Percentiles rank a stretch among this genome's conserved stretches.
phyloP scores from a whole-genome alignment of 2,113 vertebrate species.

The Dipodomys spectabilis region DNA sequence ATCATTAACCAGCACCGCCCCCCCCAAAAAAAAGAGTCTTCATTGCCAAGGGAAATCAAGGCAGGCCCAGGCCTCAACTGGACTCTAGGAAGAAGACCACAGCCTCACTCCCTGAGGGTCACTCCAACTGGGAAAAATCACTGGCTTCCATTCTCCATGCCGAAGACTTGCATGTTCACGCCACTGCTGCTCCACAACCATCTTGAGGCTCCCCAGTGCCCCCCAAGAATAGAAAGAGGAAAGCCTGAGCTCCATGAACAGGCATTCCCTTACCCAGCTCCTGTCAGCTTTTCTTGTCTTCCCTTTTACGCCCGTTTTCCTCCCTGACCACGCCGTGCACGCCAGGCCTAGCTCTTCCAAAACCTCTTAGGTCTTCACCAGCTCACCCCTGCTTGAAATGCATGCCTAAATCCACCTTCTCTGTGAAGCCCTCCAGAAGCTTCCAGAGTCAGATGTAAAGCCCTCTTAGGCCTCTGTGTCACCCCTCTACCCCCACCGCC shows the following conservation, averaged over 20 bases:
- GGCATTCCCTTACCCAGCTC: background rate
- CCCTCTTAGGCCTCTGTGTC: background rate
- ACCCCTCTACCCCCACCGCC: background rate
- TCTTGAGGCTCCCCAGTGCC: background rate
- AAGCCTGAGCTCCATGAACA: background rate
- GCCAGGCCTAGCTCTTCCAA: conserved; percentile 30
- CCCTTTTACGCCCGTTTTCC: background rate
- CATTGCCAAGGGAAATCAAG: conserved; percentile 33
- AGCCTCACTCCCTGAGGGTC: background rate
- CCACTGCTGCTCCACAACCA: background rate
- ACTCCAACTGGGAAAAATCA: conserved; percentile 13
- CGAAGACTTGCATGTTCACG: background rate
- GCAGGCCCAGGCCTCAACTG: background rate
- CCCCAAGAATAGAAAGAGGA: background rate
- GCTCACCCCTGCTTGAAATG: conserved; percentile 27
- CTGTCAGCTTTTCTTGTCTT: background rate
- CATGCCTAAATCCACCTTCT: background rate
- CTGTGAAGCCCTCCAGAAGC: too few species aligned
- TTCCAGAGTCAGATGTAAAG: conserved; percentile 4
- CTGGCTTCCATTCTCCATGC: background rate
- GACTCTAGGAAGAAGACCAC: background rate
- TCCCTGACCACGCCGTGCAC: background rate
- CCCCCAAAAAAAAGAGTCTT: background rate
- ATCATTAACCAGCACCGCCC: background rate
- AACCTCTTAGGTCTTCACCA: conserved; percentile 44